Percentiles rank a stretch among this genome's conserved stretches.
These are phyloP conservation scores for Loxodonta africana DNA, from an alignment of 2,113 vertebrate species.

Conservation along the genomic window DNA sequence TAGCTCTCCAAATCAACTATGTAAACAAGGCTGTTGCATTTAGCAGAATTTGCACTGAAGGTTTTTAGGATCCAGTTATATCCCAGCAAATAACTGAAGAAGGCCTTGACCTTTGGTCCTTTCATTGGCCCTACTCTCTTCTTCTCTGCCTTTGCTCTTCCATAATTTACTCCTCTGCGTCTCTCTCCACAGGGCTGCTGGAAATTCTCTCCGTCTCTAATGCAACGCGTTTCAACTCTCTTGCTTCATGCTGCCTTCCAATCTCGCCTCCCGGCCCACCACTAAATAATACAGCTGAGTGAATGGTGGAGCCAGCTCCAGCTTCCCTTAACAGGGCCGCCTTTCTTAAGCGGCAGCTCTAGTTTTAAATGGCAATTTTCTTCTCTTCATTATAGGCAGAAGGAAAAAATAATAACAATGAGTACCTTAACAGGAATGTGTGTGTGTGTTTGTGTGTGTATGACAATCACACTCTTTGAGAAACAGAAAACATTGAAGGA, in stretches of 20 bases:
- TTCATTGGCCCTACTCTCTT: background rate
- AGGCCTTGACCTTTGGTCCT: background rate
- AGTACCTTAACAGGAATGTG: background rate
- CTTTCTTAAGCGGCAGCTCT: constrained; percentile 29
- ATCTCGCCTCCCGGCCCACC: background rate
- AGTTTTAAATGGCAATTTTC: constrained; percentile 4
- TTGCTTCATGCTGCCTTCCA: background rate
- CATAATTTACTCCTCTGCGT: background rate
- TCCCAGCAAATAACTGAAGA: background rate
- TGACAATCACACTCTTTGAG: background rate
- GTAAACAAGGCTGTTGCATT: background rate
- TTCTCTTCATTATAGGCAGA: constrained; percentile 54
- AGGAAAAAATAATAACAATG: constrained; percentile 73
- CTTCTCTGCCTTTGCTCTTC: background rate
- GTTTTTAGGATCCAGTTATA: background rate
- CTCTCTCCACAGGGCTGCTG: background rate
- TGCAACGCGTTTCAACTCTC: background rate
- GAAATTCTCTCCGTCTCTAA: background rate
- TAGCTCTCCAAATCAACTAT: background rate
- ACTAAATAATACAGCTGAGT: background rate
- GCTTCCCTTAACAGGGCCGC: background rate
- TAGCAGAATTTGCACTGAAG: background rate
- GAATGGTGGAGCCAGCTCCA: background rate
- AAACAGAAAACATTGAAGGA: background rate
- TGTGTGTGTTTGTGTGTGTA: background rate